These are phyloP conservation scores for Porites evermanni DNA, from an alignment of 92 coral and sea anemone species.

Conservation along the genomic window DNA sequence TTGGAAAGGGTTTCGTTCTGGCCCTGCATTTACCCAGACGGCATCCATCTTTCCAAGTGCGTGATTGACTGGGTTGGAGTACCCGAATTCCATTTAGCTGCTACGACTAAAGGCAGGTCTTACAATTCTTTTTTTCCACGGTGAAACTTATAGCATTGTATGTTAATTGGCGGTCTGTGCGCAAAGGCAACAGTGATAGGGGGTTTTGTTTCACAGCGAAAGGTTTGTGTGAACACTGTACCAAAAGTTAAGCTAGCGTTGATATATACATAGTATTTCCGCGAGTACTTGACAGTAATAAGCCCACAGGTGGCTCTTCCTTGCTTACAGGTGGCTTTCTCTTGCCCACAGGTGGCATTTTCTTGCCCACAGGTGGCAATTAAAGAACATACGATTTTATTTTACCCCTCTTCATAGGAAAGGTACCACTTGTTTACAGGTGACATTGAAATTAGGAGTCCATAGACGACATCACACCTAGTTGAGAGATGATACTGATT, in stretches of 20 bases:
- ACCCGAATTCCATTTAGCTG: conserved; percentile 53
- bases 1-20: conserved; percentile 15
- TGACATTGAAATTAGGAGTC: background rate
- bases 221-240: conserved; percentile 11
- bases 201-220: conserved; percentile 8
- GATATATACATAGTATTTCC: too few relatives aligned
- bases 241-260: background rate
- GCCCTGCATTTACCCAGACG: conserved; percentile 4
- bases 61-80: conserved; percentile 56
- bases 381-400: background rate
- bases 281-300: too few relatives aligned
- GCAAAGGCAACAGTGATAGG: conserved; percentile 28
- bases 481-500: background rate
- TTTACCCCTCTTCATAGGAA: background rate
- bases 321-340: conserved; percentile 7
- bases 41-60: conserved; percentile 55
- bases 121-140: conserved; percentile 52
- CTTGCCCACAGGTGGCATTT: background rate
- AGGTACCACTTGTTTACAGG: conserved; percentile 12
- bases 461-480: background rate
- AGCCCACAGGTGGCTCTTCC: background rate
- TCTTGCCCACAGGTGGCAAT: background rate
- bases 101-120: conserved; percentile 48
- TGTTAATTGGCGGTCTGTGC: conserved; percentile 32
- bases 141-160: conserved; percentile 57